Evolutionary conservation across 2,888 invertebrate genomes (phyloP), one percentile per base, ranked within the genome.

Genomic region (Chrysodeixis includens): DNA sequence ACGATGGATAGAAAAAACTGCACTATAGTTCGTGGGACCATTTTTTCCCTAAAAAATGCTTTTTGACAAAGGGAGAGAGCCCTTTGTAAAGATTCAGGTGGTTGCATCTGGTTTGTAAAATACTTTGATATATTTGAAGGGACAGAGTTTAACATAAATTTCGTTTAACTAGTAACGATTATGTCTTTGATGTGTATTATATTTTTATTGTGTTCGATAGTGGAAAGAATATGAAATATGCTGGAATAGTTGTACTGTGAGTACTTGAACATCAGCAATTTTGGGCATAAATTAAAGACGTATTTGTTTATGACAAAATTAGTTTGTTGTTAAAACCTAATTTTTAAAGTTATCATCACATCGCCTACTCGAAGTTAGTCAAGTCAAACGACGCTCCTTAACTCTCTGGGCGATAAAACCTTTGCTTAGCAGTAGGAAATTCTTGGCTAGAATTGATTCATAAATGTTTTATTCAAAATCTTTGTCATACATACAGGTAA

Each of bases 1-100:
- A 81, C 71, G 74, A 63, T 35, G 62, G n/a, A 60, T 66, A 70
- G 79, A 91, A 91, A 91, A 91, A 92, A 89, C 81, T 85, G 87
- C 88, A 88, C 79, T 83, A 77, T 86, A 76, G 83, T 83, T 88
- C 93, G 92, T 92, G 92, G 88, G 92, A 93, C 89, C 66, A n/a
- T 85, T 79, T 90, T 90, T 90, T 89, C 89, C 83, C 67, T 59
- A n/a, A 69, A 79, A 78, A 84, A 89, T 77, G 74, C n/a, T 67
- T 85, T 88, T 89, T 88, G 86, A 66, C 81, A 83, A 79, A 85
- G 87, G 85, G 81, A 86, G 22, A 40, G 68, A 81, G 75, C 81
- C 79, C 88, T 87, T 92, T 92, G 90, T 92, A 66, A 68, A 71
- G 67, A 68, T 83, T 92, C 93, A 93, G 92, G 92, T 93, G 92